phyloP scores from a whole-genome alignment of 2,888 invertebrate genomes.

The Epirrhoe tristata region DNA sequence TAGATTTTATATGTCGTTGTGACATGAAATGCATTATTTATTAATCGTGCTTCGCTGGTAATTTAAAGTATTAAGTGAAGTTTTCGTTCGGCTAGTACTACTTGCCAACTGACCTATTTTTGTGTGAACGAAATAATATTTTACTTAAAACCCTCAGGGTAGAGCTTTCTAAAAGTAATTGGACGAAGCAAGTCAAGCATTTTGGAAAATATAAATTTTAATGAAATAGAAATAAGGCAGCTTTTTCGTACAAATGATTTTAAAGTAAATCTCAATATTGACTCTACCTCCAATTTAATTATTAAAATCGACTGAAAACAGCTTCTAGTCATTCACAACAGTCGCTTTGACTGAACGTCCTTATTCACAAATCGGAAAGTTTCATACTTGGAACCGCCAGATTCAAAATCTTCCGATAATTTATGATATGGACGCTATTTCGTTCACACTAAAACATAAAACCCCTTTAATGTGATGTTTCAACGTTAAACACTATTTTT shows the following conservation, averaged over 20 bases:
- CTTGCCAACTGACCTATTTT: slow-evolving; percentile 68
- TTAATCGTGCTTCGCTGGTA: slow-evolving; percentile 74
- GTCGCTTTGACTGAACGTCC: slow-evolving; percentile 42
- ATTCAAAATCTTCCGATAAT: slow-evolving; percentile 10
- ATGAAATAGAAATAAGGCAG: slow-evolving; percentile 9
- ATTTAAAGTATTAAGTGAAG: slow-evolving; percentile 54
- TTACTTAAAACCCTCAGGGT: neutral
- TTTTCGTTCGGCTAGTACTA: slow-evolving; percentile 46
- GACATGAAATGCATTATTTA: slow-evolving; percentile 54
- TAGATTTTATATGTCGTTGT: slow-evolving; percentile 56
- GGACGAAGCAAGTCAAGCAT: slow-evolving; percentile 5
- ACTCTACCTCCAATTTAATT: slow-evolving; percentile 45
- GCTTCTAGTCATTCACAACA: slow-evolving; percentile 59
- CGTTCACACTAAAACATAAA: slow-evolving; percentile 68
- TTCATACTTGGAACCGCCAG: slow-evolving; percentile 4
- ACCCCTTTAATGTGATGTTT: slow-evolving; percentile 74
- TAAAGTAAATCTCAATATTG: slow-evolving; percentile 23
- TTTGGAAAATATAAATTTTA: slow-evolving; percentile 11
- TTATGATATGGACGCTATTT: slow-evolving; percentile 39
- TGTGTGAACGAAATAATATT: slow-evolving; percentile 67
- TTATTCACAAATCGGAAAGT: slow-evolving; percentile 15
- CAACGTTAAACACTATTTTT: slow-evolving; percentile 74
- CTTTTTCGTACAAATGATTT: slow-evolving; percentile 36
- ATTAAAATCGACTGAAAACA: slow-evolving; percentile 45
- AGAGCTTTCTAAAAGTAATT: slow-evolving; percentile 7